Conservation (phyloP, 1,140 invertebrate species). For the Bombus sylvicola region DNA sequence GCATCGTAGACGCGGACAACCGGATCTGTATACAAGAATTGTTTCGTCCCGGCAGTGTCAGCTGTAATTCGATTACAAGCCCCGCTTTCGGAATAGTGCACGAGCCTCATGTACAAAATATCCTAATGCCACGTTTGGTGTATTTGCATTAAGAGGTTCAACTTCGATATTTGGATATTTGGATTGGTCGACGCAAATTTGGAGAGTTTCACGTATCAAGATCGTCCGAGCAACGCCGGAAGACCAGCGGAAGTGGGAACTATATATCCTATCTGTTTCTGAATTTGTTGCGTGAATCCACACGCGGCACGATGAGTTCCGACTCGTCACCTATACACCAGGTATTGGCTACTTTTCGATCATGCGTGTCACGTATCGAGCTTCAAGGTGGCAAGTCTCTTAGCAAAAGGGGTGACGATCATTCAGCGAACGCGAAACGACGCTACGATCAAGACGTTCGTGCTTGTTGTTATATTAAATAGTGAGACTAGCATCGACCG, state of each 20-base stretch:
- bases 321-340: background rate
- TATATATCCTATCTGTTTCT: background rate
- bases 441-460: background rate
- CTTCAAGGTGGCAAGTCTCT: background rate
- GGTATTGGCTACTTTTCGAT: background rate
- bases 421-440: background rate
- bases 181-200: background rate
- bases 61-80: conserved; percentile 29
- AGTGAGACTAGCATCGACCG: background rate
- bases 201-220: background rate
- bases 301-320: conserved; percentile 1
- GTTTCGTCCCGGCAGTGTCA: conserved; percentile 11
- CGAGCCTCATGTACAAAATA: conserved; percentile 7
- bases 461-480: background rate
- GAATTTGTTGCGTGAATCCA: background rate
- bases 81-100: conserved; percentile 17
- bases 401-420: background rate
- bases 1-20: background rate
- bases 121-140: background rate
- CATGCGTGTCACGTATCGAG: conserved; percentile 6
- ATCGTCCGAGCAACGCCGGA: too few species aligned
- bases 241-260: background rate
- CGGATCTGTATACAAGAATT: background rate
- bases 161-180: background rate
- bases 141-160: conserved; percentile 3